phyloP scores from a whole-genome alignment of 2,888 invertebrate species.

The Ormyrus pomaceus region DNA sequence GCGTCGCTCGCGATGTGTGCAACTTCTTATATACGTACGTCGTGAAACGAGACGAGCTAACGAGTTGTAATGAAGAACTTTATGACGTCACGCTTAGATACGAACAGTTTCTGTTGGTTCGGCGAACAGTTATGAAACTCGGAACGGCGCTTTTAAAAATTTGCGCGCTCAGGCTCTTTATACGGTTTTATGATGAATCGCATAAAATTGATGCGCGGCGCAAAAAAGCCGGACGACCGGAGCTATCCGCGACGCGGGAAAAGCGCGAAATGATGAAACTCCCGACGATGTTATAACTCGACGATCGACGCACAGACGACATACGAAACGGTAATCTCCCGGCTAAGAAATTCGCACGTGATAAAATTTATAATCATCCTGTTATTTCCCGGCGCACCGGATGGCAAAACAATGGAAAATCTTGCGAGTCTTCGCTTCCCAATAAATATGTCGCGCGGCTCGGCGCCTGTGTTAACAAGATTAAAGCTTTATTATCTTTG shows the following conservation, averaged over 20 bases:
- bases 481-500: too few species aligned
- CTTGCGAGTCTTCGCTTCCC: too few species aligned
- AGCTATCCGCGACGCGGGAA: not conserved
- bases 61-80: not conserved
- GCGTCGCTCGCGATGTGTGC: not conserved
- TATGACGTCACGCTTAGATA: conserved; percentile 10
- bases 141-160: conserved; percentile 1
- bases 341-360: not conserved
- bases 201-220: not conserved
- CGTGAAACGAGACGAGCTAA: not conserved
- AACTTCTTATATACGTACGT: not conserved
- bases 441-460: too few species aligned
- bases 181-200: not conserved
- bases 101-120: not conserved
- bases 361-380: too few species aligned
- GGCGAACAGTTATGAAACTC: not conserved
- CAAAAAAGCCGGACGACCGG: too few species aligned
- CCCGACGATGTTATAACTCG: not conserved
- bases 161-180: not conserved
- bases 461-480: too few species aligned
- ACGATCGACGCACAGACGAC: not conserved
- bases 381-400: too few species aligned
- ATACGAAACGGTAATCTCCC: not conserved
- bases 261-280: not conserved
- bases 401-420: too few species aligned